Conservation (phyloP, 1,140 invertebrate genomes). For the Drosophila pruinosa region DNA sequence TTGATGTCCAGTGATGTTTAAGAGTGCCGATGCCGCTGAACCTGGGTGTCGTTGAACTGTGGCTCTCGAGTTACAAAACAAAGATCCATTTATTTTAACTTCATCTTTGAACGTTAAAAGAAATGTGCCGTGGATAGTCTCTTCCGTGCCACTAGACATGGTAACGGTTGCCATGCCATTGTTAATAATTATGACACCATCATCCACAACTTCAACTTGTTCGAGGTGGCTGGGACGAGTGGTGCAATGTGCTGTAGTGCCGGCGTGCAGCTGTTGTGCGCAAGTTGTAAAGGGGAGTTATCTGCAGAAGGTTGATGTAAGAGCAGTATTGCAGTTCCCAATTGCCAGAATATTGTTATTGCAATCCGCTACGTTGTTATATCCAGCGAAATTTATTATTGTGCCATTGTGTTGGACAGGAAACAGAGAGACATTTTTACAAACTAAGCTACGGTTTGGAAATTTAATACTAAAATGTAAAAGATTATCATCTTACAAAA, state of each 20-base stretch:
- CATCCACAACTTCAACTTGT: neutral
- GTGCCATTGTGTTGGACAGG: slow-evolving; percentile 2
- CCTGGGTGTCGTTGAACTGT: too few species aligned
- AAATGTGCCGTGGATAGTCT: neutral
- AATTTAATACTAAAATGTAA: slow-evolving; percentile 45
- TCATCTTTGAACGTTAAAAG: neutral
- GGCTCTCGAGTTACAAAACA: neutral
- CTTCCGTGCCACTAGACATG: neutral
- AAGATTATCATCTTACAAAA: slow-evolving; percentile 36
- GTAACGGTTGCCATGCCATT: neutral
- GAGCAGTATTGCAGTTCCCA: neutral
- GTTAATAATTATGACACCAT: slow-evolving; percentile 1
- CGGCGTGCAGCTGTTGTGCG: slow-evolving; percentile 7
- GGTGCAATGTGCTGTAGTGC: slow-evolving; percentile 1
- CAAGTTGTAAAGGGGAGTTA: neutral
- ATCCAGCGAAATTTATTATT: neutral
- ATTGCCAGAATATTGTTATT: neutral
- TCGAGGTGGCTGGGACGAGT: neutral
- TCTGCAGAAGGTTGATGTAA: slow-evolving; percentile 7
- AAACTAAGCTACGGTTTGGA: slow-evolving; percentile 23
- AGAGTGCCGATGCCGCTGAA: neutral
- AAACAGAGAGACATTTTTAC: slow-evolving; percentile 18
- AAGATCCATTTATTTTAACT: slow-evolving; percentile 2
- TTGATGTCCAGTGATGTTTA: slow-evolving; percentile 1
- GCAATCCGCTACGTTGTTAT: neutral